Conservation (phyloP, 2,888 invertebrate species). For the Zhuqinia jingwanae region DNA sequence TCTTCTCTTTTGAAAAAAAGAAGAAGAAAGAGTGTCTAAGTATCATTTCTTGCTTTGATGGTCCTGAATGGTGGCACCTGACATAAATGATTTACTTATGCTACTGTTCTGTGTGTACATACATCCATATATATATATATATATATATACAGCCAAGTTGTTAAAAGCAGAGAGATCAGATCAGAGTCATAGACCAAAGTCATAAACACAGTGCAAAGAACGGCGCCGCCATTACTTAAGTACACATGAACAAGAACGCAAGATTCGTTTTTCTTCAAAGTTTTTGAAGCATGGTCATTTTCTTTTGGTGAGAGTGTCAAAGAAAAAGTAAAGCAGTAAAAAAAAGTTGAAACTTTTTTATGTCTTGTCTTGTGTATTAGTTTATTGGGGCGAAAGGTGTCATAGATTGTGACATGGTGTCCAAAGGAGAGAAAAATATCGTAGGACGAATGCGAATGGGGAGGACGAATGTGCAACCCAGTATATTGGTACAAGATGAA, state of each 20-base stretch:
- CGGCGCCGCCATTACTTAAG: neutral
- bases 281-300: too few relatives aligned
- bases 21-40: neutral
- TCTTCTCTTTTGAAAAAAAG: neutral
- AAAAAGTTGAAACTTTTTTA: neutral
- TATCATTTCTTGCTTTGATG: neutral
- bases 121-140: neutral
- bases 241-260: neutral
- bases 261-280: neutral
- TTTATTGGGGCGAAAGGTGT: too few relatives aligned
- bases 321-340: neutral
- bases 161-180: neutral
- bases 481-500: neutral
- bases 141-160: neutral
- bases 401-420: too few relatives aligned
- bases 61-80: conserved; percentile 36
- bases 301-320: neutral
- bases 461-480: too few relatives aligned
- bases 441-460: too few relatives aligned
- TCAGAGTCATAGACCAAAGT: neutral
- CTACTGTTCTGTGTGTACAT: neutral
- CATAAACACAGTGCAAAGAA: neutral
- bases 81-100: conserved; percentile 34
- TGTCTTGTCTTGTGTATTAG: too few relatives aligned
- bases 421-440: too few relatives aligned